These are phyloP conservation scores for Drosophila neocordata DNA, from an alignment of 1,140 invertebrate genomes.

Conservation along the genomic window DNA sequence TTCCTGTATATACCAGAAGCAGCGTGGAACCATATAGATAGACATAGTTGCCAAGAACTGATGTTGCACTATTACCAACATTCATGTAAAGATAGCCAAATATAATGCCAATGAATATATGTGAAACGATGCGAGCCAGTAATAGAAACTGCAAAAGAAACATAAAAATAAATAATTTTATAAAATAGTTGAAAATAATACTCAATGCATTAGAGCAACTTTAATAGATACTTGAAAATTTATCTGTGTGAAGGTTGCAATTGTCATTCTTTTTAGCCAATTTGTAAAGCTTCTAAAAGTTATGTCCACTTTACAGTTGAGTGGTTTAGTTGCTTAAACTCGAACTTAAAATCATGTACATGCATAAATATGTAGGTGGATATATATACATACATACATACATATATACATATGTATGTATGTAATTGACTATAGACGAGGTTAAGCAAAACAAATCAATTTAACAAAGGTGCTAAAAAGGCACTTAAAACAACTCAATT, in stretches of 20 bases:
- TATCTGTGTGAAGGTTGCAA: slow-evolving; percentile 44
- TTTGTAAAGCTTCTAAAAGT: slow-evolving; percentile 9
- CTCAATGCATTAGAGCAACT: slow-evolving; percentile 2
- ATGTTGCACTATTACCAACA: slow-evolving; percentile 93
- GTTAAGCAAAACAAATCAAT: slow-evolving; percentile 31
- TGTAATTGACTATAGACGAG: neutral
- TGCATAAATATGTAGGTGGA: neutral
- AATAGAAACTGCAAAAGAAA: slow-evolving; percentile 85
- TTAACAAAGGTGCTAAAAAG: slow-evolving; percentile 36
- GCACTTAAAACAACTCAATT: slow-evolving; percentile 18
- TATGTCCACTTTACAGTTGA: slow-evolving; percentile 37
- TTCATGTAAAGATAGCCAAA: slow-evolving; percentile 95
- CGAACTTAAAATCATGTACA: slow-evolving; percentile 9
- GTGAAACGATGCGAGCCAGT: slow-evolving; percentile 90
- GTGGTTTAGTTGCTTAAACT: slow-evolving; percentile 17
- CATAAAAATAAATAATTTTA: slow-evolving; percentile 7
- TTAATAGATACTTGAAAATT: slow-evolving; percentile 22
- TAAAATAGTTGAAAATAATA: neutral
- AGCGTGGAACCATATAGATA: slow-evolving; percentile 95
- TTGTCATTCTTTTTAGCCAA: neutral
- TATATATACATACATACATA: no score
- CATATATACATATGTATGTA: no score
- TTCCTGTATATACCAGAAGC: slow-evolving; percentile 95
- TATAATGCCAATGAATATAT: slow-evolving; percentile 91
- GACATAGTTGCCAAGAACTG: slow-evolving; percentile 94